Evolutionary conservation across 1,140 invertebrate species (phyloP), one percentile per base, ranked within the genome.

Genomic region (Conus betulinus): DNA sequence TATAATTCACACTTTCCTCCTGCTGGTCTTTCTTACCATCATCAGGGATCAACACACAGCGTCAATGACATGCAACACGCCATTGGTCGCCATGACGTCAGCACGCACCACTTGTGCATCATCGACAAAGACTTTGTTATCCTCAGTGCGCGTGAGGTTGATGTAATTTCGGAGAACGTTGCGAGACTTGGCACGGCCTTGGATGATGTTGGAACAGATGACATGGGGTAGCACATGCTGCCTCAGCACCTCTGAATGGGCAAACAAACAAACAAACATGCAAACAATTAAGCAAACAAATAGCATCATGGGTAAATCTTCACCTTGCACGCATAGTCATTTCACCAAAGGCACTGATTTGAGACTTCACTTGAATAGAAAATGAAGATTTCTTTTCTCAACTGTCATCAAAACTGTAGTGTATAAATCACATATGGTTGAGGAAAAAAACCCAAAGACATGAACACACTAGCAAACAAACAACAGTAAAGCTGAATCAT

Each of bases 201-300:
- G 95, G 94, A 91, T 96, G 92, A 86, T 27, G 4, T 96, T 96
- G 5, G 97, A 96, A 92, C 97, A 97, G 91, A 97, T 96, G 20
- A 97, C 97, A 89, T 97, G 96, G 63, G 96, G 96, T 23, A 97
- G 93, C 67, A 97, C 94, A 89, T 97, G 97, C 91, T 97, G 96
- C 90, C 96, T 96, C 17, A 97, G 91, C 88, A 97, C 96, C 89
- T 96, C 96, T 97, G 89, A 57, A 11, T 39, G 39, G 39, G 39
- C 39, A 39, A 39, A 39, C 39, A 39, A 39, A 39, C 39, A 39
- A 39, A 39, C 39, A 39, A 39, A 39, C 39, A 39, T 39, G 39
- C 39, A 39, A 39, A 39, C 39, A 39, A 39, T 1, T 39, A 39
- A 39, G 39, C 39, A 39, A 39, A 39, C 39, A 39, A 39, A 39